A percentile compares a stretch with the other conserved stretches of the same genome.
Evolutionary conservation across 2,113 vertebrate species (phyloP).

Genomic region (Poicephalus gulielmi): DNA sequence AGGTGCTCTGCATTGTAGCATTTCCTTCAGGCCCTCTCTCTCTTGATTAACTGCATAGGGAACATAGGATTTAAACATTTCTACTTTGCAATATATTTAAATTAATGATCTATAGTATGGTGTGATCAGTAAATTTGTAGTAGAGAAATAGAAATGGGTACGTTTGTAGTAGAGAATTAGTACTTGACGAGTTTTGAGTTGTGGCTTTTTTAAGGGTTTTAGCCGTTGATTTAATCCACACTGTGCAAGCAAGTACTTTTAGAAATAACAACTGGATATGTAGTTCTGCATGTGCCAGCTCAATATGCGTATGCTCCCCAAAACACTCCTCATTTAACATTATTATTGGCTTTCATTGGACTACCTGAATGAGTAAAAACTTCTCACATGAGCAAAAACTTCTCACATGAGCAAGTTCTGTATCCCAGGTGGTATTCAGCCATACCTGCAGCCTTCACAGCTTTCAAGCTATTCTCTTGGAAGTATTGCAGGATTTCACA

Average conservation of each 20-base stretch:
- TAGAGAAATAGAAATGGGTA: neutral
- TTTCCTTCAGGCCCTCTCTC: neutral
- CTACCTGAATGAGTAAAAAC: neutral
- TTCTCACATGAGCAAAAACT: neutral
- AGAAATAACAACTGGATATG: neutral
- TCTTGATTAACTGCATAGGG: neutral
- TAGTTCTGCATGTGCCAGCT: neutral
- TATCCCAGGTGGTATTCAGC: neutral
- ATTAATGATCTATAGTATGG: neutral
- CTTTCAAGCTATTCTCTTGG: neutral
- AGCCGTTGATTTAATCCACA: neutral
- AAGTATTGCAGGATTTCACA: neutral
- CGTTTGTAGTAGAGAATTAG: neutral
- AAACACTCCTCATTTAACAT: neutral
- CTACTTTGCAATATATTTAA: neutral
- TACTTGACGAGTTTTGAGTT: neutral
- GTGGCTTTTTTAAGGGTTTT: fast-evolving
- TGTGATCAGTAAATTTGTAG: neutral
- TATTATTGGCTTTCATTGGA: neutral
- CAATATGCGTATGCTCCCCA: neutral
- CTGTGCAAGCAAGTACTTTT: neutral
- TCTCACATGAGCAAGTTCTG: neutral
- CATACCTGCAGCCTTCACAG: neutral
- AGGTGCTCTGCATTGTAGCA: neutral
- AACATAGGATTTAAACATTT: neutral